These are phyloP conservation scores for Aleiodes alternator DNA, from an alignment of 2,888 invertebrate genomes.

Conservation along the genomic window DNA sequence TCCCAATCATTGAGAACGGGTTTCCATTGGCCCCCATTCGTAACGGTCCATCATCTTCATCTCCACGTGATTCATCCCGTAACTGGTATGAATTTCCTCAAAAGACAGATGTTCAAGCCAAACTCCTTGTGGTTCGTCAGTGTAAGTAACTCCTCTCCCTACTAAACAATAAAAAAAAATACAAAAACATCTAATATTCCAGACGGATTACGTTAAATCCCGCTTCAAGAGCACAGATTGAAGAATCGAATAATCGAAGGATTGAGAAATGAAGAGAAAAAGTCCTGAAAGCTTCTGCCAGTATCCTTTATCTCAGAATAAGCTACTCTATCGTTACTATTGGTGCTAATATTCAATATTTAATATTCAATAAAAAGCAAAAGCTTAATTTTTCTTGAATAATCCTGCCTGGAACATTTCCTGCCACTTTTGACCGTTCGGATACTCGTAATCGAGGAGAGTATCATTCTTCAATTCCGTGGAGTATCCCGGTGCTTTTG, in stretches of 20 bases:
- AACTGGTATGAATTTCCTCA: slow-evolving; percentile 83
- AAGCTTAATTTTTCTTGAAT: too few species aligned
- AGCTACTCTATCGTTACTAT: too few species aligned
- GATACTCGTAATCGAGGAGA: slow-evolving; percentile 84
- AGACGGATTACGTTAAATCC: slow-evolving; percentile 78
- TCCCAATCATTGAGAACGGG: slow-evolving; percentile 79
- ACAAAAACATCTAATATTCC: slow-evolving; percentile 61
- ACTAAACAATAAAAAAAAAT: too few species aligned
- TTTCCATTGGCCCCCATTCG: slow-evolving; percentile 95
- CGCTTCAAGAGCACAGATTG: slow-evolving; percentile 64
- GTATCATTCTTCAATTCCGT: slow-evolving; percentile 85
- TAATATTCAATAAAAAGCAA: too few species aligned
- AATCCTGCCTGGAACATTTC: not conserved
- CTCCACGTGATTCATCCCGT: slow-evolving; percentile 90
- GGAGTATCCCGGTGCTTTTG: slow-evolving; percentile 89
- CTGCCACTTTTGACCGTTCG: slow-evolving; percentile 87
- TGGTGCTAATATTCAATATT: too few species aligned
- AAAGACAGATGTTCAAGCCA: slow-evolving; percentile 82
- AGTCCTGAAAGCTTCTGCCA: too few species aligned
- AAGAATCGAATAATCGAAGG: not conserved
- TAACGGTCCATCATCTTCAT: slow-evolving; percentile 88
- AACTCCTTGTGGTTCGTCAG: slow-evolving; percentile 89
- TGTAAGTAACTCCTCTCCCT: slow-evolving; percentile 77
- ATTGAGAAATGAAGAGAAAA: too few species aligned
- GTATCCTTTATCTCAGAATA: not conserved